Evolutionary conservation across 2,797 vertebrate species (phyloP).

Genomic region (Ptychadena robeensis): DNA sequence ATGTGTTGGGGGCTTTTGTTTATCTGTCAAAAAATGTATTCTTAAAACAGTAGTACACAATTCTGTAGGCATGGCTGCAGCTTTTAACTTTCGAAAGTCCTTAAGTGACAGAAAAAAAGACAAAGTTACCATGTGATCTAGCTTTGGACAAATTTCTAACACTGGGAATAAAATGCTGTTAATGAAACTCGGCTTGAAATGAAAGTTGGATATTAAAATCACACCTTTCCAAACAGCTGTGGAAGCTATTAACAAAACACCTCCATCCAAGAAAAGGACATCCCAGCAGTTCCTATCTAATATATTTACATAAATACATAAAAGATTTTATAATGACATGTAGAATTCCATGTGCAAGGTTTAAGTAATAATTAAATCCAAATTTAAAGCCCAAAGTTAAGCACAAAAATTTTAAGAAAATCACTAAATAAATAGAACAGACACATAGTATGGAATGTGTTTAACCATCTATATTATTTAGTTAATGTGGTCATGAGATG

Average conservation of each 20-base stretch:
- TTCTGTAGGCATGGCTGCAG: neutral
- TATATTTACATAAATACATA: neutral
- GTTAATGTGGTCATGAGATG: no score
- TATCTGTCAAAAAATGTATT: no score
- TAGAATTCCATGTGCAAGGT: neutral
- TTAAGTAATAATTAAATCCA: neutral
- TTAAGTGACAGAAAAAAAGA: constrained; percentile 48
- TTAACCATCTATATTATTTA: no score
- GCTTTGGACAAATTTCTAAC: neutral
- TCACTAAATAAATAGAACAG: neutral
- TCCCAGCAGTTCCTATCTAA: neutral
- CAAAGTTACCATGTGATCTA: constrained; percentile 1
- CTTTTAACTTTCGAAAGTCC: constrained; percentile 49
- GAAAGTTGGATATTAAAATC: constrained; percentile 53
- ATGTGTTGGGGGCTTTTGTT: no score
- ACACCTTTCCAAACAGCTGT: constrained; percentile 39
- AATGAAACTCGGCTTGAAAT: constrained; percentile 49
- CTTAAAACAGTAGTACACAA: no score
- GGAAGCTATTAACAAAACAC: constrained; percentile 39
- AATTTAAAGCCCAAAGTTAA: no score
- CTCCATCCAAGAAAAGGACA: constrained; percentile 2
- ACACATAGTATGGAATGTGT: no score
- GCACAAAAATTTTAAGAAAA: neutral
- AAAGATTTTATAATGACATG: neutral
- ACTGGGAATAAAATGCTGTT: constrained; percentile 42